These are phyloP conservation scores for Tiliacea aurago DNA, from an alignment of 2,888 invertebrate species.

Conservation along the genomic window DNA sequence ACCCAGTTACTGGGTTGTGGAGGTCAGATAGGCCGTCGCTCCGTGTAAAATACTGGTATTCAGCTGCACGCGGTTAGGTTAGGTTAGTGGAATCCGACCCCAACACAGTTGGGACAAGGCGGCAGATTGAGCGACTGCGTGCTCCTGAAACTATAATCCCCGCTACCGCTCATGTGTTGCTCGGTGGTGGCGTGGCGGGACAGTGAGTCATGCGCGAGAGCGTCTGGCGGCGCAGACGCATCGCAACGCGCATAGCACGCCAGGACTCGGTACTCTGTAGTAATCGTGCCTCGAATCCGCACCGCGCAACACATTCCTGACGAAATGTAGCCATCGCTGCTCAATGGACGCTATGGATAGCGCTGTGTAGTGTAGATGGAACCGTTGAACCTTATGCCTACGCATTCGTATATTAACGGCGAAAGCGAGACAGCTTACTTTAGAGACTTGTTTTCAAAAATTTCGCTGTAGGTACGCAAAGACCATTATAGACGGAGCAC, in stretches of 20 bases:
- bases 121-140: too few species aligned
- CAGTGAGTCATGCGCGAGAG: constrained; percentile 62
- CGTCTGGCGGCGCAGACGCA: constrained; percentile 64
- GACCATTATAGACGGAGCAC: not conserved
- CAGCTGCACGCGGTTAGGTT: too few species aligned
- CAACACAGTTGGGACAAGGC: too few species aligned
- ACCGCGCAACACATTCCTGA: constrained; percentile 58
- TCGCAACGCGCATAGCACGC: constrained; percentile 37
- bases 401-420: not conserved
- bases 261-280: constrained; percentile 49
- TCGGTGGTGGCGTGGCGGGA: constrained; percentile 44
- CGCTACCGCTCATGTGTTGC: constrained; percentile 30
- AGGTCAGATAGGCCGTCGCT: too few species aligned
- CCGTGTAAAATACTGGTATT: too few species aligned
- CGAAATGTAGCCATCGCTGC: constrained; percentile 51
- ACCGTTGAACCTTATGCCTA: constrained; percentile 41
- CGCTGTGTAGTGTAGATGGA: constrained; percentile 11
- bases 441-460: not conserved
- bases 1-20: too few species aligned
- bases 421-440: not conserved
- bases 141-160: not conserved
- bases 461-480: too few species aligned
- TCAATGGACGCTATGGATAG: constrained; percentile 38
- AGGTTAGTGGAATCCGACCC: too few species aligned
- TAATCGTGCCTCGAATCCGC: constrained; percentile 62